phyloP scores from a whole-genome alignment of 1,140 invertebrate species.

The Zelostemma sp. region DNA sequence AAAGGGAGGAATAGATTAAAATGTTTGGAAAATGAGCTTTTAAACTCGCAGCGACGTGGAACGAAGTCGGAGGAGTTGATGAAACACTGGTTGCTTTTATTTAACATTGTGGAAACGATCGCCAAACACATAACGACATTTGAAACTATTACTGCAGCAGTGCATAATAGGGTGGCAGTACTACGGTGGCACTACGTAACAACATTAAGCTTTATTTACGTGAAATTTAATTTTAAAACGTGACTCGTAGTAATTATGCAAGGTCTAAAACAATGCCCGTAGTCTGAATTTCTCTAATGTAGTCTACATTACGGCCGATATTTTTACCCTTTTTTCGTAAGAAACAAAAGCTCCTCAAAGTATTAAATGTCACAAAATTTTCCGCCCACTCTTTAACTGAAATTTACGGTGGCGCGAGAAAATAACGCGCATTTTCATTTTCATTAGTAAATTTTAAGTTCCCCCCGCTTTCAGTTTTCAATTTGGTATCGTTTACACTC shows the following conservation, averaged over 20 bases:
- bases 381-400: too few relatives aligned
- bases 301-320: conserved; percentile 20
- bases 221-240: conserved; percentile 70
- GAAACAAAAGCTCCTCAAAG: too few relatives aligned
- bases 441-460: background rate
- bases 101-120: conserved; percentile 61
- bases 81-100: conserved; percentile 56
- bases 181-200: conserved; percentile 62
- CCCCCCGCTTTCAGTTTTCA: too few relatives aligned
- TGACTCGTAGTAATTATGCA: conserved; percentile 69
- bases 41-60: conserved; percentile 42
- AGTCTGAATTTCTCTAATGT: conserved; percentile 61
- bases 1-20: conserved; percentile 31
- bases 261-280: conserved; percentile 67
- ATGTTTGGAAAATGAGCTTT: conserved; percentile 44
- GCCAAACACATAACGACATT: conserved; percentile 60
- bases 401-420: too few relatives aligned
- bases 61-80: conserved; percentile 49
- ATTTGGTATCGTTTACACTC: conserved; percentile 1
- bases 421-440: conserved; percentile 2
- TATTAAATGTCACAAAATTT: too few relatives aligned
- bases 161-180: conserved; percentile 57
- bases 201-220: conserved; percentile 70
- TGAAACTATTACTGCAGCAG: conserved; percentile 56
- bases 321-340: conserved; percentile 45